Evolutionary conservation across 2,888 invertebrate genomes (phyloP).

Genomic region (Cryptophagus acutangulus): DNA sequence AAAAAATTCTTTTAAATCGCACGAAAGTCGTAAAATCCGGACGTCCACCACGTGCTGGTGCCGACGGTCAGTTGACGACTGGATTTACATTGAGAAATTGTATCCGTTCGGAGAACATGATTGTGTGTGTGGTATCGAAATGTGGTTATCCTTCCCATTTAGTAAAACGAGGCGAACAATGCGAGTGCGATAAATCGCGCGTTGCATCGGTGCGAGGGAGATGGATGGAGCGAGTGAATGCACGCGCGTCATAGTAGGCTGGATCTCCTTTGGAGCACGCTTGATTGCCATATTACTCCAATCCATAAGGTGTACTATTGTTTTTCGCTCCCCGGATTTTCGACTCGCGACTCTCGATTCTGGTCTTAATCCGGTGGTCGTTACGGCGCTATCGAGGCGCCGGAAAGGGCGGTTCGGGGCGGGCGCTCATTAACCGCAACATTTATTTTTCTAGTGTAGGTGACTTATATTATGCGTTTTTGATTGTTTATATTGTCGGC

Average conservation of each 20-base stretch:
- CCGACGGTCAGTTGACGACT: conserved; percentile 30
- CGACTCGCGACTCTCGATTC: conserved; percentile 11
- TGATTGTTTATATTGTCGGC: no score
- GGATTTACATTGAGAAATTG: conserved; percentile 1
- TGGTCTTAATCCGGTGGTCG: conserved; percentile 17
- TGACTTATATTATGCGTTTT: no score
- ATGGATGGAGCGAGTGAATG: conserved; percentile 25
- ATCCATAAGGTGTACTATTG: conserved; percentile 41
- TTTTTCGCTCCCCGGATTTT: conserved; percentile 29
- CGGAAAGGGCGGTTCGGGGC: conserved; percentile 7
- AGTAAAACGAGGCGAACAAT: conserved; percentile 12
- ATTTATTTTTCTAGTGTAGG: no score
- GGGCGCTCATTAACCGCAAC: conserved; percentile 1
- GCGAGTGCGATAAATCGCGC: conserved; percentile 13
- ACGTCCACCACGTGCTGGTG: conserved; percentile 12
- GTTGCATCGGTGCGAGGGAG: conserved; percentile 12
- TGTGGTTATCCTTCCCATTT: conserved; percentile 39
- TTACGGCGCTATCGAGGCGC: not conserved
- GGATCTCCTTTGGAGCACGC: conserved; percentile 31
- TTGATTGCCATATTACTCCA: conserved; percentile 38
- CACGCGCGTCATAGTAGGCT: conserved; percentile 37
- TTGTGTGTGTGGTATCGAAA: conserved; percentile 28
- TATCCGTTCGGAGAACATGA: conserved; percentile 26
- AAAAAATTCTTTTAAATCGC: no score
- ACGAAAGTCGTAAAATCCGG: not conserved